Conservation (phyloP, 2,113 vertebrate genomes). For the Corydoras sp. region DNA sequence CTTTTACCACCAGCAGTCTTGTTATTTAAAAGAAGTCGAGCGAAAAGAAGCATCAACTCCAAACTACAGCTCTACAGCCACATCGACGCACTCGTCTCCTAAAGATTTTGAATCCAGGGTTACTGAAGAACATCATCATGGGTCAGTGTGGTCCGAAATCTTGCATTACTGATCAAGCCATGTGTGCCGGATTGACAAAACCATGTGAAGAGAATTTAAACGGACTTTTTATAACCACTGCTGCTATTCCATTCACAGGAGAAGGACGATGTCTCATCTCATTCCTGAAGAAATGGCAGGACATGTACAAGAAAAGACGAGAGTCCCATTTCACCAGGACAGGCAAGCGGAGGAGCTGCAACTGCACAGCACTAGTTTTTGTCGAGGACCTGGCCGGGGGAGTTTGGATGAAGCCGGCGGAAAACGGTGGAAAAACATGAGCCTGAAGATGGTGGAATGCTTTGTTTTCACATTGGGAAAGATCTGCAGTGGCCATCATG, state of each 20-base stretch:
- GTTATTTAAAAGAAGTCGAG: too few species aligned
- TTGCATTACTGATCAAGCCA: conserved; percentile 39
- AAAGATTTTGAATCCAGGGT: too few species aligned
- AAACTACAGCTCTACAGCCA: too few species aligned
- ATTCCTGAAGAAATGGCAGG: background rate
- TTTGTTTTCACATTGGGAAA: conserved; percentile 6
- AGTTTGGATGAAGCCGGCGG: conserved; percentile 61
- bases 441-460: background rate
- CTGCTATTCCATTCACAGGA: conserved; percentile 43
- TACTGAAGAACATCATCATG: conserved; percentile 35
- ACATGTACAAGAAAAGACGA: background rate
- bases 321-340: conserved; percentile 7
- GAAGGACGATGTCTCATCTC: conserved; percentile 11
- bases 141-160: conserved; percentile 59
- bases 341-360: conserved; percentile 40
- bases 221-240: conserved; percentile 10
- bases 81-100: too few species aligned
- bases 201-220: conserved; percentile 35
- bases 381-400: conserved; percentile 66
- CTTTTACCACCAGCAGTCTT: background rate
- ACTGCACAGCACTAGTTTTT: conserved; percentile 57
- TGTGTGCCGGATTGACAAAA: conserved; percentile 36
- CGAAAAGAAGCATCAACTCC: too few species aligned
- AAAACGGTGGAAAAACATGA: conserved; percentile 54
- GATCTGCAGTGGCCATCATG: background rate